phyloP scores from a whole-genome alignment of 2,797 vertebrate species.

The Alca torda region DNA sequence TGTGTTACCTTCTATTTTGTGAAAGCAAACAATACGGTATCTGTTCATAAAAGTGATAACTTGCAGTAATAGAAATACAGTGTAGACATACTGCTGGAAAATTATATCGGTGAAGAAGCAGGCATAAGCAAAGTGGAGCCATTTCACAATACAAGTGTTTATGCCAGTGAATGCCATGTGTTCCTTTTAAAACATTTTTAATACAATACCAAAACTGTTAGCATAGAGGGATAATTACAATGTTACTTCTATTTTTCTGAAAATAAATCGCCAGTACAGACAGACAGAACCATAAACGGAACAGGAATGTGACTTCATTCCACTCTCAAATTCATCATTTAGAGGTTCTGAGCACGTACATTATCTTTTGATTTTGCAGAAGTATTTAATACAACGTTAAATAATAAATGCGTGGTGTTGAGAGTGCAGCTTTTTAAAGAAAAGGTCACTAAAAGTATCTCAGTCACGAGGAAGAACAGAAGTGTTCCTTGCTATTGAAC shows the following conservation, averaged over 20 bases:
- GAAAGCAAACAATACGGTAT: background rate
- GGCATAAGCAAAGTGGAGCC: background rate
- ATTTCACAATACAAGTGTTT: slow-evolving; percentile 14
- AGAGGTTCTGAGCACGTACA: background rate
- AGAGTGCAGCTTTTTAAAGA: background rate
- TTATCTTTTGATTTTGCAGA: slow-evolving; percentile 14
- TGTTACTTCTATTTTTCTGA: slow-evolving; percentile 36
- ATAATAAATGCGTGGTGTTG: background rate
- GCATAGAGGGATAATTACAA: slow-evolving; percentile 9
- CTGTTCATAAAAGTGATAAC: background rate
- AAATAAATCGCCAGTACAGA: background rate
- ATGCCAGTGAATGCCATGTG: slow-evolving; percentile 11
- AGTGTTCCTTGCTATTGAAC: background rate
- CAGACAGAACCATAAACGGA: slow-evolving; percentile 50
- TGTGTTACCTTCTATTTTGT: background rate
- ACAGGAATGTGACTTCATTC: slow-evolving; percentile 25
- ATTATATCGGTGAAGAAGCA: background rate
- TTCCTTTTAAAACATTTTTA: slow-evolving; percentile 11
- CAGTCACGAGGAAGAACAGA: background rate
- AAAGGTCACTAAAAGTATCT: background rate
- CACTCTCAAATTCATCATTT: background rate
- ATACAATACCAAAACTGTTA: slow-evolving; percentile 24
- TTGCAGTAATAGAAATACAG: background rate
- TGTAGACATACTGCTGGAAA: background rate
- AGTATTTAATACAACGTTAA: slow-evolving; percentile 12